Conservation (phyloP, 1,140 invertebrate genomes). For the Zaprionus camerounensis region DNA sequence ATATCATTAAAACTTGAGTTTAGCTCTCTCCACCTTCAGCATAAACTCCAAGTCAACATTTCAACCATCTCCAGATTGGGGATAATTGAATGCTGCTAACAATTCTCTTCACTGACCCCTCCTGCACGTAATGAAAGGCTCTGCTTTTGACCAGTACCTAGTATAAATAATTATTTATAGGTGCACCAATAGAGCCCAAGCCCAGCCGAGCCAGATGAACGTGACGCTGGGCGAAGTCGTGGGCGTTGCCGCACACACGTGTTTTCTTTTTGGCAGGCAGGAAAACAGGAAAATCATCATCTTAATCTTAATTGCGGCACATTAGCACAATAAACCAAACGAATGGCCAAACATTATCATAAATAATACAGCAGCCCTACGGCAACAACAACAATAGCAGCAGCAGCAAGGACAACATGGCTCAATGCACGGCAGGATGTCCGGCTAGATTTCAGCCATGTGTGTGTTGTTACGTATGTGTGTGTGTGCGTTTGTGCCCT, state of each 20-base stretch:
- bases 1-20: too few relatives aligned
- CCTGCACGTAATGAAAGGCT: background rate
- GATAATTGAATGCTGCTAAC: background rate
- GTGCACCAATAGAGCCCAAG: slow-evolving; percentile 11
- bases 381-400: slow-evolving; percentile 1
- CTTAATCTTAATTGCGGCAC: slow-evolving; percentile 83
- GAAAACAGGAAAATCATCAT: slow-evolving; percentile 72
- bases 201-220: slow-evolving; percentile 2
- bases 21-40: background rate
- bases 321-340: slow-evolving; percentile 83
- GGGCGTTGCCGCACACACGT: slow-evolving; percentile 28
- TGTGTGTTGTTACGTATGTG: slow-evolving; percentile 16
- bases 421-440: slow-evolving; percentile 77
- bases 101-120: background rate
- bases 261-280: slow-evolving; percentile 10
- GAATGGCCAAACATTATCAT: slow-evolving; percentile 82
- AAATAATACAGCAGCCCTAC: slow-evolving; percentile 71
- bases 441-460: slow-evolving; percentile 49
- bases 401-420: slow-evolving; percentile 34
- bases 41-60: background rate
- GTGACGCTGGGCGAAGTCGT: background rate
- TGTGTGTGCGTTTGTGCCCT: background rate
- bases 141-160: background rate
- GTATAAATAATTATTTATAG: slow-evolving; percentile 30
- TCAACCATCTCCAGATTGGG: background rate